Evolutionary conservation across 2,888 invertebrate genomes (phyloP).

Genomic region (Mimachlamys varia): DNA sequence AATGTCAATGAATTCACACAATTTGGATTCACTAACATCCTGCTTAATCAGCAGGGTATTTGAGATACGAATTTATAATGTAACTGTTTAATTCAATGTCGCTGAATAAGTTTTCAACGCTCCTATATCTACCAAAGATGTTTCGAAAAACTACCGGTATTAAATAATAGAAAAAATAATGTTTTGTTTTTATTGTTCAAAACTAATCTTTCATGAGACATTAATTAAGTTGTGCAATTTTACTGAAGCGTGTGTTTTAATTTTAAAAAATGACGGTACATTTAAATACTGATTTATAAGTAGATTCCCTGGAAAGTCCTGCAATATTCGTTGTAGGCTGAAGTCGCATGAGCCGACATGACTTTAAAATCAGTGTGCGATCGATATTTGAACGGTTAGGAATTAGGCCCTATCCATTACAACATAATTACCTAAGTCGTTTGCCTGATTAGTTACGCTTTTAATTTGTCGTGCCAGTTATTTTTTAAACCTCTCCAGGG

Average conservation of each 20-base stretch:
- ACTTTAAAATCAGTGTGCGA: neutral
- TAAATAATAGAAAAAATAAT: too few relatives aligned
- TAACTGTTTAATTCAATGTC: neutral
- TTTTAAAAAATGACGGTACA: neutral
- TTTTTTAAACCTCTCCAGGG: too few relatives aligned
- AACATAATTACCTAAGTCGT: too few relatives aligned
- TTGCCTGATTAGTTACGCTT: too few relatives aligned
- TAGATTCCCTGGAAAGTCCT: neutral
- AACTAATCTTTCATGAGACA: too few relatives aligned
- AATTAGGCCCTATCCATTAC: neutral
- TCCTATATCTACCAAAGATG: neutral
- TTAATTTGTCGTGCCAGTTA: too few relatives aligned
- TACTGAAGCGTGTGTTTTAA: too few relatives aligned
- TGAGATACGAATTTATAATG: neutral
- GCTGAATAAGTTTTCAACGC: neutral
- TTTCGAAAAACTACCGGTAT: too few relatives aligned
- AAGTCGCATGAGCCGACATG: too few relatives aligned
- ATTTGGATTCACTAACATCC: neutral
- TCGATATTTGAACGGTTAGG: neutral
- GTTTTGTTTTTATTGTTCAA: too few relatives aligned
- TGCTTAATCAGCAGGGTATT: neutral
- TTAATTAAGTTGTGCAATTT: too few relatives aligned
- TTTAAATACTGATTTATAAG: neutral
- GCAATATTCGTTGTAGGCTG: neutral
- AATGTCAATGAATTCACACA: neutral